phyloP scores from a whole-genome alignment of 1,140 invertebrate genomes.

The Drosophila repleta region DNA sequence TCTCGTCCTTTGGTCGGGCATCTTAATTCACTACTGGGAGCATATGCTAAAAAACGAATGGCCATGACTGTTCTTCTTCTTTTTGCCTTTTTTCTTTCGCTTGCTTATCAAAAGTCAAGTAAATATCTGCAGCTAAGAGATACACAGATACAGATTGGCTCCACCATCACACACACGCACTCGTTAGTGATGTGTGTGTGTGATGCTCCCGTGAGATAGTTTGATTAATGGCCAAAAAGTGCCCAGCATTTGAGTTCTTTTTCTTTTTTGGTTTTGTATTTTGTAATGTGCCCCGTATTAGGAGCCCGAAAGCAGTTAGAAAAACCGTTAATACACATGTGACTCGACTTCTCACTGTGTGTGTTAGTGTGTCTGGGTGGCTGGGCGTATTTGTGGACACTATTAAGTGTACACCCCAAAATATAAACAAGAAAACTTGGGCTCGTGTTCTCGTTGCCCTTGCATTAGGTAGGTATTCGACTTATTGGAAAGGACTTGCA shows the following conservation, averaged over 20 bases:
- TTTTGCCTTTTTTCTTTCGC: conserved; percentile 16
- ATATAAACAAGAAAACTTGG: conserved; percentile 64
- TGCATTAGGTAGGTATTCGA: not conserved
- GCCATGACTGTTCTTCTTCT: conserved; percentile 37
- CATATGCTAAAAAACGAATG: conserved; percentile 73
- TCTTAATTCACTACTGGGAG: conserved; percentile 58
- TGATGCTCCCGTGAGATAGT: conserved; percentile 80
- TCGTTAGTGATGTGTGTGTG: conserved; percentile 48
- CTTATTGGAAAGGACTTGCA: not conserved
- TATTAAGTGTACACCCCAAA: conserved; percentile 63
- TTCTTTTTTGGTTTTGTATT: conserved; percentile 43
- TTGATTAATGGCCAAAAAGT: conserved; percentile 75
- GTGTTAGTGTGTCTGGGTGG: conserved; percentile 5
- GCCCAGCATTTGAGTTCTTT: conserved; percentile 47
- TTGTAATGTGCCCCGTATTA: conserved; percentile 37
- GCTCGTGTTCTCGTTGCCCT: not conserved
- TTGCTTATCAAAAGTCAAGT: conserved; percentile 60
- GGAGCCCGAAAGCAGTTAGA: conserved; percentile 27
- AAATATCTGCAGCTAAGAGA: conserved; percentile 73
- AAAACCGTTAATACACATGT: conserved; percentile 67
- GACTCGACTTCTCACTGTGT: conserved; percentile 12
- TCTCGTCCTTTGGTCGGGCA: not conserved
- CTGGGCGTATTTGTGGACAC: conserved; percentile 48
- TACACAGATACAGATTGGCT: conserved; percentile 51
- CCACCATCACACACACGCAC: conserved; percentile 28